Percentiles rank a stretch among this genome's conserved stretches.
Conservation (phyloP, 2,888 invertebrate species). For the Xiphydria camelus region DNA sequence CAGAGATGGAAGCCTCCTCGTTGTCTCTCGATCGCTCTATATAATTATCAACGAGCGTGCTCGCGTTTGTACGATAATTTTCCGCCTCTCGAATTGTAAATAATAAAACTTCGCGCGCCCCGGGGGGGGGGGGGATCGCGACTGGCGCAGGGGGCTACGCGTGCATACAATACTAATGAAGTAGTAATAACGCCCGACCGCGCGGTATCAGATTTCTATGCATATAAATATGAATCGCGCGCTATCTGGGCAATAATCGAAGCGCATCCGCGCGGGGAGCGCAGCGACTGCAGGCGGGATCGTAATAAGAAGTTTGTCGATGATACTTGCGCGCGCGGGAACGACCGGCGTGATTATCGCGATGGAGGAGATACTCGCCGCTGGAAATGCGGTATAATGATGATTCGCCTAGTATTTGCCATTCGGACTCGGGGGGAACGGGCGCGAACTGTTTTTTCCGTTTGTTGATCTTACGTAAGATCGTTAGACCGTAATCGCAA, state of each 20-base stretch:
- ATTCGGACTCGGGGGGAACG: no score
- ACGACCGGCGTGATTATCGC: no score
- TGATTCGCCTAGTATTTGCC: no score
- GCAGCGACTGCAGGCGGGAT: no score
- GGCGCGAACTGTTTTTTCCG: no score
- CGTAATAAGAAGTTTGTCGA: not conserved
- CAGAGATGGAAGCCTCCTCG: not conserved
- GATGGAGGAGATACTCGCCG: no score
- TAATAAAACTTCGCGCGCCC: constrained; percentile 1
- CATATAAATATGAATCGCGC: constrained; percentile 23
- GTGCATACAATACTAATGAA: constrained; percentile 1
- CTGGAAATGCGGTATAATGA: no score
- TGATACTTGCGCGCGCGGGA: no score
- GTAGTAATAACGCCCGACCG: not conserved
- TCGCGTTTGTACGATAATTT: not conserved
- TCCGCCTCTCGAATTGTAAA: not conserved
- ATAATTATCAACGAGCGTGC: constrained; percentile 1
- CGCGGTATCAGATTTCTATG: constrained; percentile 23
- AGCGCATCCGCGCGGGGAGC: constrained; percentile 11
- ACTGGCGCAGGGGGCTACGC: not conserved
- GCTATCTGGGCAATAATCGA: constrained; percentile 22
- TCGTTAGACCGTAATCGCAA: no score
- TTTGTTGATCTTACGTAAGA: no score
- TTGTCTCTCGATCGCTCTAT: not conserved
- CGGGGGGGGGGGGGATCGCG: not conserved